A percentile compares a stretch with the other conserved stretches of the same genome.
Evolutionary conservation across 2,888 invertebrate species (phyloP).

Genomic region (Scaptomyza tumidula): DNA sequence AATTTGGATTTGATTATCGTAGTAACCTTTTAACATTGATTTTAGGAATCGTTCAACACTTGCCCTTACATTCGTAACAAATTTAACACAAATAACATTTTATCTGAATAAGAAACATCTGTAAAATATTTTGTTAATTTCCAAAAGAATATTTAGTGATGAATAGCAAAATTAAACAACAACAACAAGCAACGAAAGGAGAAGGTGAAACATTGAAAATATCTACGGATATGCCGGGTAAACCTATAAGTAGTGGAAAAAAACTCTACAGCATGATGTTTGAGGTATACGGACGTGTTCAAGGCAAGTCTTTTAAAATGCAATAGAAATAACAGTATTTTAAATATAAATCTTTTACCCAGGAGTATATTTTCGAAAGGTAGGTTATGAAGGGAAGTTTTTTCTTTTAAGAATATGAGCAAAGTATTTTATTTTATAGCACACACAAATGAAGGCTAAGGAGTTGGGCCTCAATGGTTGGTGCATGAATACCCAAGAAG

Average conservation of each 20-base stretch:
- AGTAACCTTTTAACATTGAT: neutral
- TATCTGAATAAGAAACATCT: neutral
- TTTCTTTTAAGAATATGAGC: neutral
- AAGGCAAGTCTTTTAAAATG: slow-evolving; percentile 36
- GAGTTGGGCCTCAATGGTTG: slow-evolving; percentile 87
- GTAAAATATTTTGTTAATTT: neutral
- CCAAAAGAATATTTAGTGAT: neutral
- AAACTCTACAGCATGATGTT: slow-evolving; percentile 50
- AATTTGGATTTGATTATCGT: neutral
- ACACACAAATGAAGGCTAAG: slow-evolving; percentile 86
- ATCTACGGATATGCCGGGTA: neutral
- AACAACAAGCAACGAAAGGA: neutral
- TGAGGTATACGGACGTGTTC: slow-evolving; percentile 61
- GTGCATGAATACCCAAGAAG: slow-evolving; percentile 88
- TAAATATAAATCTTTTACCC: neutral
- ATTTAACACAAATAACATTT: slow-evolving; percentile 12
- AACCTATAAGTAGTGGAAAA: neutral
- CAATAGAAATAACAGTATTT: neutral
- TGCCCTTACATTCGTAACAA: slow-evolving; percentile 10
- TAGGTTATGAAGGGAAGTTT: slow-evolving; percentile 10
- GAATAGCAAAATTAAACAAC: slow-evolving; percentile 34
- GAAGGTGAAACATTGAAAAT: neutral
- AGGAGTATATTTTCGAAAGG: slow-evolving; percentile 79
- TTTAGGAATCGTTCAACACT: neutral
- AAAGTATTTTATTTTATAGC: slow-evolving; percentile 81